Percentiles rank a stretch among this genome's conserved stretches.
Conservation (phyloP, 2,888 invertebrate genomes). For the Acanthopleura granulata region DNA sequence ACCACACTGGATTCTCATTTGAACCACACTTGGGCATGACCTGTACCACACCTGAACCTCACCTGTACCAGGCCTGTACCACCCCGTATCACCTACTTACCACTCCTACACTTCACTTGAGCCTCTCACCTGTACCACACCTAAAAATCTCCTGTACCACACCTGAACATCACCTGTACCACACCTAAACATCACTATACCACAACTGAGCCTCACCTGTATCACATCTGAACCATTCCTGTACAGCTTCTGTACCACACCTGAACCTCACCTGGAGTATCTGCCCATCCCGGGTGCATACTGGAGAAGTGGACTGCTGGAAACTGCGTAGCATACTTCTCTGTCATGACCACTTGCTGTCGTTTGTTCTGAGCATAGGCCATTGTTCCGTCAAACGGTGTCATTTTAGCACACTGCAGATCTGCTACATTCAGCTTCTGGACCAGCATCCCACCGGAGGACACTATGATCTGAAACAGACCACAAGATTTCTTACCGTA, state of each 20-base stretch:
- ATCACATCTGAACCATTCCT: too few relatives aligned
- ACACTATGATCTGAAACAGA: constrained; percentile 66
- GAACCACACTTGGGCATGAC: too few relatives aligned
- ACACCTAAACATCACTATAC: too few relatives aligned
- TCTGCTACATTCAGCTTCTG: constrained; percentile 70
- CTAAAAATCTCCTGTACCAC: too few relatives aligned
- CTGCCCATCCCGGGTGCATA: constrained; percentile 73
- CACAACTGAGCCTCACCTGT: too few relatives aligned
- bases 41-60: too few relatives aligned
- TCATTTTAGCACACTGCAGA: constrained; percentile 70
- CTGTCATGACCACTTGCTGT: constrained; percentile 70
- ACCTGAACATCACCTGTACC: too few relatives aligned
- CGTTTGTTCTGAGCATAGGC: constrained; percentile 72
- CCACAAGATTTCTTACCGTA: neutral
- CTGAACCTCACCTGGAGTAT: constrained; percentile 68
- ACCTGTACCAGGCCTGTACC: too few relatives aligned
- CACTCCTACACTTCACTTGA: constrained; percentile 47
- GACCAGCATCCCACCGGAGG: constrained; percentile 72
- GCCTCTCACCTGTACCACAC: too few relatives aligned
- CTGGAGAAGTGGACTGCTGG: constrained; percentile 70
- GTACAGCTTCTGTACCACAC: too few relatives aligned
- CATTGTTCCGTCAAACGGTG: constrained; percentile 70
- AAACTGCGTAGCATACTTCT: constrained; percentile 66
- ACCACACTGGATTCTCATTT: too few relatives aligned
- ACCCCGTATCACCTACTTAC: too few relatives aligned